Conservation (phyloP, 1,140 invertebrate genomes). For the Drosophila pallidifrons region DNA sequence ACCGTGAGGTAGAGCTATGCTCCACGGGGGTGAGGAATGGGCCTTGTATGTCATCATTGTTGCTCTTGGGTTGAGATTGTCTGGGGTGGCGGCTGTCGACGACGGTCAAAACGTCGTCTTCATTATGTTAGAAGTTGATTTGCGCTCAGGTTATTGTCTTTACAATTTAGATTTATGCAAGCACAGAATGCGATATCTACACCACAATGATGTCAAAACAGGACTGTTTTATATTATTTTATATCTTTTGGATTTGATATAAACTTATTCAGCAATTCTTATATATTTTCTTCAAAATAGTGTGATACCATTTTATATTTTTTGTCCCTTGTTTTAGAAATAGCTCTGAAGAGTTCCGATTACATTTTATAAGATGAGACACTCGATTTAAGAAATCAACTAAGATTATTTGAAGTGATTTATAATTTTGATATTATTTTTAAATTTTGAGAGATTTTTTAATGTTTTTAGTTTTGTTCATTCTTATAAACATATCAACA, state of each 20-base stretch:
- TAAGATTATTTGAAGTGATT: too few species aligned
- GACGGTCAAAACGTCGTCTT: conserved; percentile 10
- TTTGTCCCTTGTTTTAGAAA: too few species aligned
- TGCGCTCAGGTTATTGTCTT: conserved; percentile 44
- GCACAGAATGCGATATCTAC: conserved; percentile 4
- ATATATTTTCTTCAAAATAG: too few species aligned
- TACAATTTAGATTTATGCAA: conserved; percentile 35
- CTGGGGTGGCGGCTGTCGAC: conserved; percentile 18
- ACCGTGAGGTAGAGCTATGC: not conserved
- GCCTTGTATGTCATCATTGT: conserved; percentile 31
- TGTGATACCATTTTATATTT: too few species aligned
- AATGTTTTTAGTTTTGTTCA: too few species aligned
- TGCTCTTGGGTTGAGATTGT: conserved; percentile 11
- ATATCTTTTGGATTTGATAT: not conserved
- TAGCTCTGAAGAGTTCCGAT: too few species aligned
- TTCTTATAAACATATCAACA: too few species aligned
- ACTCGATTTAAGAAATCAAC: too few species aligned
- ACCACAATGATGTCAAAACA: too few species aligned
- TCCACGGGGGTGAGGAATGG: not conserved
- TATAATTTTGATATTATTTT: too few species aligned
- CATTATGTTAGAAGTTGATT: conserved; percentile 31
- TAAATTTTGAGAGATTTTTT: too few species aligned
- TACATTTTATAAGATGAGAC: too few species aligned
- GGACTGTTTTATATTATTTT: not conserved
- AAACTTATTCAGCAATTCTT: not conserved